Base-by-base conservation (phyloP, 2,888 invertebrate species). In the Leptinotarsa tumamoca region DNA sequence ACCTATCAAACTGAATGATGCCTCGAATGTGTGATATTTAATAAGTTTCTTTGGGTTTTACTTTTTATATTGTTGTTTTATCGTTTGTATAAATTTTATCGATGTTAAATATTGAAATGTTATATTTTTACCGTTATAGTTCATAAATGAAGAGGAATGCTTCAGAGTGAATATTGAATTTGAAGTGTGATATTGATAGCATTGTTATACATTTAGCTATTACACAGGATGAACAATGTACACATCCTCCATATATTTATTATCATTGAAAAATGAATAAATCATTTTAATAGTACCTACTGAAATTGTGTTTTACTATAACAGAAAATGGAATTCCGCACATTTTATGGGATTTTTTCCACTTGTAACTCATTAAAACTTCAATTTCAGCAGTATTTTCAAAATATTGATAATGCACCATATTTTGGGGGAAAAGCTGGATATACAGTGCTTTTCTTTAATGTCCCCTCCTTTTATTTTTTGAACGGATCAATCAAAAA, bases 51-150 rank as follows among this genome's bases (percentile, higher is more conserved):
- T 67, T 71, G 58, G 23, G 50, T 54, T 67, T 75, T 27, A 54
- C 52, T 51, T 68, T 71, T 33, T 71, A 33, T 51, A 50, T 71
- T 49, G 18, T 43, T 43, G 69, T 69, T 69, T 69, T 69, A 69
- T 18, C 33, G 18, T 69, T 70, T 52, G 52, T 68, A 5, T 63
- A 33, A 63, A 66, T 56, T 66, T 52, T 67, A 66, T 58, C 58
- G 58, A 58, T 49, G 14, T 70, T 70, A 58, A 49, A 49, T 49
- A 14, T 70, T 33, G 52, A 70, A 56, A 18, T 69, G 23, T 21
- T 52, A 23, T 21, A 58, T 58, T 58, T 63, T 43, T 63, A 33
- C 33, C 18, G 43, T 63, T 63, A 63, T 63, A 18, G n/a, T 17
- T 63, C 15, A 23, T 17, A n/a, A n/a, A 18, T 33, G 17, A 63